phyloP scores from a whole-genome alignment of 2,888 invertebrate species.

The Scaptomyza reducta region DNA sequence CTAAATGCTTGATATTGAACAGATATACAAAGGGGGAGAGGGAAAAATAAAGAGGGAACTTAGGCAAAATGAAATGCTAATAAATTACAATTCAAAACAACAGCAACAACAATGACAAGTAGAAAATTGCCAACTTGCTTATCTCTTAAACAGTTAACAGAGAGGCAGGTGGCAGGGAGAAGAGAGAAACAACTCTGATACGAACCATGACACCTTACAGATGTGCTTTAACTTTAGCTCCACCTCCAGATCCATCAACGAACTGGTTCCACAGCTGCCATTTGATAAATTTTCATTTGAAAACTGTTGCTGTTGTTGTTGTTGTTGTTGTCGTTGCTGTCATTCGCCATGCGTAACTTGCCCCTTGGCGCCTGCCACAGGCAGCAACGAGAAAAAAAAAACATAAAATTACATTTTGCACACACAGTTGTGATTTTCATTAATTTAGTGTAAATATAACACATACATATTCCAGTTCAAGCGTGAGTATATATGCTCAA shows the following conservation, averaged over 20 bases:
- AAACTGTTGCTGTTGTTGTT: conserved; percentile 64
- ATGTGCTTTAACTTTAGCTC: conserved; percentile 19
- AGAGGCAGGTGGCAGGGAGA: background rate
- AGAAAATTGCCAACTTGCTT: conserved; percentile 49
- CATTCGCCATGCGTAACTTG: conserved; percentile 50
- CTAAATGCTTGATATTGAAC: conserved; percentile 27
- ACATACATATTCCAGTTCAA: conserved; percentile 38
- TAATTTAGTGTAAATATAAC: conserved; percentile 73
- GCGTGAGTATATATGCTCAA: conserved; percentile 4
- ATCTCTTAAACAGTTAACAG: conserved; percentile 30
- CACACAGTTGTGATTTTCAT: conserved; percentile 76
- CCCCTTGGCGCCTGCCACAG: conserved; percentile 29
- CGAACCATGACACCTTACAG: conserved; percentile 37
- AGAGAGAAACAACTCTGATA: conserved; percentile 7
- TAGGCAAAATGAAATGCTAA: conserved; percentile 20
- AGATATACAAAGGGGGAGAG: conserved; percentile 1
- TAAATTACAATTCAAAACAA: conserved; percentile 53
- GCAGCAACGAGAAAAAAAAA: conserved; percentile 56
- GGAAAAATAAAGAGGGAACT: background rate
- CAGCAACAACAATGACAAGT: conserved; percentile 37
- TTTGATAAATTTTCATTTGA: conserved; percentile 65
- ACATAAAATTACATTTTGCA: conserved; percentile 75
- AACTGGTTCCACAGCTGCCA: conserved; percentile 42
- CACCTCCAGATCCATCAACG: conserved; percentile 7
- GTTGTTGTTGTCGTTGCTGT: conserved; percentile 30